Evolutionary conservation across 2,888 invertebrate species (phyloP).

Genomic region (Incurvaria masculella): DNA sequence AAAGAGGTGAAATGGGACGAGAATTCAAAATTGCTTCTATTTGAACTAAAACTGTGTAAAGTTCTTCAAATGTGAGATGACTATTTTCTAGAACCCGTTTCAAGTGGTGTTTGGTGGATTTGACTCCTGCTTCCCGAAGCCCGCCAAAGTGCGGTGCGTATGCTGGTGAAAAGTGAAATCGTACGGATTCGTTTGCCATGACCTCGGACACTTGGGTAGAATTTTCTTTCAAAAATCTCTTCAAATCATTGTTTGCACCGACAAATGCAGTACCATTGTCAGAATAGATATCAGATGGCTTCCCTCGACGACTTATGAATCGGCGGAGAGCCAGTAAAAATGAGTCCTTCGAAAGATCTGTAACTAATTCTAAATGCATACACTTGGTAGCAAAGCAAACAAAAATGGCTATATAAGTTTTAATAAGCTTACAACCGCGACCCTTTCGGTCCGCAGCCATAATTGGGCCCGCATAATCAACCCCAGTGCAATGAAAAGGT

Average conservation of each 20-base stretch:
- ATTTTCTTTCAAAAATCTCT: conserved; percentile 13
- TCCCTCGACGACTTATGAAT: conserved; percentile 20
- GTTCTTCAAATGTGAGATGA: too few relatives aligned
- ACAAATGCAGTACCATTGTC: conserved; percentile 22
- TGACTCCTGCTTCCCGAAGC: too few relatives aligned
- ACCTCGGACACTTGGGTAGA: conserved; percentile 14
- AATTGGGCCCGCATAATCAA: conserved; percentile 9
- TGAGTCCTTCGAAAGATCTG: conserved; percentile 18
- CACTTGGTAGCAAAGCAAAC: conserved; percentile 18
- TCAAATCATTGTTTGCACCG: conserved; percentile 17
- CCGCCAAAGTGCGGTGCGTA: conserved; percentile 20
- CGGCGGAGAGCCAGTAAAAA: conserved; percentile 18
- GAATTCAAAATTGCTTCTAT: too few relatives aligned
- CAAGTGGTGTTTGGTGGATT: too few relatives aligned
- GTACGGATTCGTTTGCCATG: conserved; percentile 16
- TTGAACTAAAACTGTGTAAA: too few relatives aligned
- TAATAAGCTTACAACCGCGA: conserved; percentile 12
- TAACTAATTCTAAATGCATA: conserved; percentile 19
- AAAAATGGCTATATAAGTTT: conserved; percentile 16
- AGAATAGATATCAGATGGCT: conserved; percentile 19
- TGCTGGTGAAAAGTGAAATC: conserved; percentile 17
- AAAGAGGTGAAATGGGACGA: too few relatives aligned
- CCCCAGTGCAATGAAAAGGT: conserved; percentile 7
- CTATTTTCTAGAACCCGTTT: too few relatives aligned
- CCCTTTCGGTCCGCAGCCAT: conserved; percentile 8